These are phyloP conservation scores for Tortrix viridana DNA, from an alignment of 2,888 invertebrate genomes.

Conservation along the genomic window DNA sequence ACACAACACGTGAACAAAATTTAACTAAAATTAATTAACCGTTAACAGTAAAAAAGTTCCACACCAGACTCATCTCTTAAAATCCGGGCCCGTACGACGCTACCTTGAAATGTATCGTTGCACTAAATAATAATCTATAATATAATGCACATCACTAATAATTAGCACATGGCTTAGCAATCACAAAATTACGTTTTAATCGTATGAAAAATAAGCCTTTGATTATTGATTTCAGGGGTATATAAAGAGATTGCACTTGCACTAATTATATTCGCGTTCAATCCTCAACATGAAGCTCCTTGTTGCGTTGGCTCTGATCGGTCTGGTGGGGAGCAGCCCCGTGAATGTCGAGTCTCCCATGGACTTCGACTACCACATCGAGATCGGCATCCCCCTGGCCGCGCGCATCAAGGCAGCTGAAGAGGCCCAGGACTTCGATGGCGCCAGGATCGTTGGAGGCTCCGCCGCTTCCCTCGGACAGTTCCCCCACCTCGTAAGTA, in stretches of 20 bases:
- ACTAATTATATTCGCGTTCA: not conserved
- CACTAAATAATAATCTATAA: no score
- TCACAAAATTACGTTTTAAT: constrained; percentile 1
- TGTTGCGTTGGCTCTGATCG: constrained; percentile 27
- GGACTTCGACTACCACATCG: constrained; percentile 29
- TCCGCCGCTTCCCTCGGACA: constrained; percentile 33
- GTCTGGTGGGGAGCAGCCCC: constrained; percentile 25
- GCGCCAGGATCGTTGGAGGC: constrained; percentile 37
- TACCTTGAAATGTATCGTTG: no score
- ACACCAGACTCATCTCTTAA: no score
- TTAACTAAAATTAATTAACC: no score
- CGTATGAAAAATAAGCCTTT: constrained; percentile 14
- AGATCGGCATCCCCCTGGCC: constrained; percentile 24
- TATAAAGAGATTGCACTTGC: not conserved
- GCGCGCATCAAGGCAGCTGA: constrained; percentile 35
- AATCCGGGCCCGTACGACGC: no score
- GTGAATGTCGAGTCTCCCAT: constrained; percentile 6
- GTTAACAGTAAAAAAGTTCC: no score
- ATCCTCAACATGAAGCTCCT: constrained; percentile 30
- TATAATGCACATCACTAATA: constrained; percentile 1
- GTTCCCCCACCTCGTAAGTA: constrained; percentile 37
- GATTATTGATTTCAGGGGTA: constrained; percentile 3
- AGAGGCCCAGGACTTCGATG: constrained; percentile 32
- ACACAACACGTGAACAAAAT: no score
- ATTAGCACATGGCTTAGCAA: not conserved